phyloP scores from a whole-genome alignment of 2,797 vertebrate genomes.

The Pseudocheirus occidentalis region DNA sequence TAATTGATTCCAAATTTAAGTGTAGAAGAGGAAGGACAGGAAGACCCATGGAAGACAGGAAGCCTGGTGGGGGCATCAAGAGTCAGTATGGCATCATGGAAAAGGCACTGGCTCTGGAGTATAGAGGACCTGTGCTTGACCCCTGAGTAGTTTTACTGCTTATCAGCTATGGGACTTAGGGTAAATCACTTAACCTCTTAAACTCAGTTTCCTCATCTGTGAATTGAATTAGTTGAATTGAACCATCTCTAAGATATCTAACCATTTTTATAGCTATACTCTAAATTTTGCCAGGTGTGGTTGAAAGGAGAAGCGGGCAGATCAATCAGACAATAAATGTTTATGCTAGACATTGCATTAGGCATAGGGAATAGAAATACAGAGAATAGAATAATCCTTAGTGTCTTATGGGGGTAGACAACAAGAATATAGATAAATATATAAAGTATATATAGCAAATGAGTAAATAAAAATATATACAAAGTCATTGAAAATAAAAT shows the following conservation, averaged over 20 bases:
- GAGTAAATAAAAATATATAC: neutral
- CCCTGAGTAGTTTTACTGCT: neutral
- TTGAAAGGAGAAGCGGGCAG: neutral
- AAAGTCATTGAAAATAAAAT: neutral
- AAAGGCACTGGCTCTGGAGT: neutral
- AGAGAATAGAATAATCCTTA: neutral
- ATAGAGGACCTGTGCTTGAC: neutral
- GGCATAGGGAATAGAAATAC: neutral
- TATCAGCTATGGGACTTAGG: neutral
- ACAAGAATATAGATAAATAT: neutral
- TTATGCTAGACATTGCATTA: neutral
- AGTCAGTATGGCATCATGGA: neutral
- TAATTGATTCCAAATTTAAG: neutral
- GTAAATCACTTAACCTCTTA: neutral
- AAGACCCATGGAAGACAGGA: neutral
- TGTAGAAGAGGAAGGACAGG: neutral
- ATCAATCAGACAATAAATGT: neutral
- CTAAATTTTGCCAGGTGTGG: neutral
- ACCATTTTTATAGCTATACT: neutral
- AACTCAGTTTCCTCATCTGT: constrained; percentile 2
- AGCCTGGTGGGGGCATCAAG: neutral
- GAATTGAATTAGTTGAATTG: neutral
- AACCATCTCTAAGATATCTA: neutral
- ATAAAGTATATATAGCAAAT: neutral
- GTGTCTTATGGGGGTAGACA: neutral